Base-by-base conservation (phyloP, 2,113 vertebrate species). In the Nesospiza acunhae region DNA sequence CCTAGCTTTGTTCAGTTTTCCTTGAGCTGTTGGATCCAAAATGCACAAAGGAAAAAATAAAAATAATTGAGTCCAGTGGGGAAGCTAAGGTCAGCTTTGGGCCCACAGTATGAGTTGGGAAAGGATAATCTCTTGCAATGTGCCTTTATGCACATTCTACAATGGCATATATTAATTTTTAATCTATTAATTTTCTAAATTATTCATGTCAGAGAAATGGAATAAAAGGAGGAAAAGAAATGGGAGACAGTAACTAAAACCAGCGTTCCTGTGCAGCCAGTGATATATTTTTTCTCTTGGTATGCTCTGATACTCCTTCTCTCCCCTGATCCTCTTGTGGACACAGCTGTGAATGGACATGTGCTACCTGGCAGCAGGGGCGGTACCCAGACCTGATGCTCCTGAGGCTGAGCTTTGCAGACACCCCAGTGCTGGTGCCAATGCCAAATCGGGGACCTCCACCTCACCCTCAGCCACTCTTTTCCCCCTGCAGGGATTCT, bases 101-200 rank as follows among this genome's bases (percentile, higher is more conserved):
- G 20, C 37, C 41, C 2, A 0, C 23, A 42, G 15, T 62, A 46
- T 44, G 81, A 82, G 46, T 42, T 18, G 12, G 44, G 49, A 76
- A 87, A 89, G 49, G 56, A 70, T 74, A 74, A 56, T 91, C 64
- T 70, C 81, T 91, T 64, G 31, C 53, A 77, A 9, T 41, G 56
- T 84, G 37, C 82, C 84, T 84, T 81, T 60, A 70, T 73, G 53
- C 17, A 82, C 44, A 47, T 72, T 87, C 76, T 64, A 49, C 77
- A 87, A 15, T 79, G 69, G 37, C 28, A 53, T 37, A 28, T 78
- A 95, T 97, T 91, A 95, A 95, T 91, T 95, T 96, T 97, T 97
- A 94, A 95, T 95, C 77, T 69, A 92, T 94, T 95, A 95, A 93
- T 97, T 96, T 91, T 95, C 80, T 95, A 87, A 95, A 95, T 96